These are phyloP conservation scores for Drosophila formosana DNA, from an alignment of 2,888 invertebrate species.

Conservation along the genomic window DNA sequence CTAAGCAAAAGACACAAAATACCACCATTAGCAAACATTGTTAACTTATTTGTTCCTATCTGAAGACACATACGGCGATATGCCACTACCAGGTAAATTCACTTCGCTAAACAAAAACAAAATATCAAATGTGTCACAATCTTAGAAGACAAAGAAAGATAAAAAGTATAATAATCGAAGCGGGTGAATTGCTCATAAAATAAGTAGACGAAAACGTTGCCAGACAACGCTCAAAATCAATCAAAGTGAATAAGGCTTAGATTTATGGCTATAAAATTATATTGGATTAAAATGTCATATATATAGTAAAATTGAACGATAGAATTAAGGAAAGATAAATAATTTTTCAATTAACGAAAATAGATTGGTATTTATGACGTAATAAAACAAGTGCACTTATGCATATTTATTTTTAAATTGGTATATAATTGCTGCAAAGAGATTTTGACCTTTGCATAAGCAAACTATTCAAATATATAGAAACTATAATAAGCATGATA, in stretches of 20 bases:
- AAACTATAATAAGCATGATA: slow-evolving; percentile 39
- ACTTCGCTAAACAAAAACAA: not conserved
- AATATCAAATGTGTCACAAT: slow-evolving; percentile 18
- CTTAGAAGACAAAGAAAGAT: slow-evolving; percentile 10
- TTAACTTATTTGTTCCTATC: slow-evolving; percentile 1
- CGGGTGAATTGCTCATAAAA: slow-evolving; percentile 4
- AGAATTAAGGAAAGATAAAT: slow-evolving; percentile 24
- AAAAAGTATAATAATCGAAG: slow-evolving; percentile 4
- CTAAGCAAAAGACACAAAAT: slow-evolving; percentile 84
- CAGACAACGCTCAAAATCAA: slow-evolving; percentile 7
- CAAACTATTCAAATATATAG: slow-evolving; percentile 16
- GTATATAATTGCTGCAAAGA: slow-evolving; percentile 14
- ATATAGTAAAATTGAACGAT: slow-evolving; percentile 20
- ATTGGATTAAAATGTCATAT: slow-evolving; percentile 18
- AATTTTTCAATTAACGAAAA: slow-evolving; percentile 6
- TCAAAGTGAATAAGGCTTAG: slow-evolving; percentile 16
- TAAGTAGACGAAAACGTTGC: not conserved
- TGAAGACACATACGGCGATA: not conserved
- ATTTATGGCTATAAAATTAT: slow-evolving; percentile 11
- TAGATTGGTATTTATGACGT: slow-evolving; percentile 2
- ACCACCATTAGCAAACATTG: slow-evolving; percentile 10
- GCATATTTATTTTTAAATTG: slow-evolving; percentile 6
- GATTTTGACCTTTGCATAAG: slow-evolving; percentile 18
- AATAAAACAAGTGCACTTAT: not conserved
- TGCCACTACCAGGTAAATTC: not conserved